These are phyloP conservation scores for Siphamia tubifer DNA, from an alignment of 2,113 vertebrate species.

Conservation along the genomic window DNA sequence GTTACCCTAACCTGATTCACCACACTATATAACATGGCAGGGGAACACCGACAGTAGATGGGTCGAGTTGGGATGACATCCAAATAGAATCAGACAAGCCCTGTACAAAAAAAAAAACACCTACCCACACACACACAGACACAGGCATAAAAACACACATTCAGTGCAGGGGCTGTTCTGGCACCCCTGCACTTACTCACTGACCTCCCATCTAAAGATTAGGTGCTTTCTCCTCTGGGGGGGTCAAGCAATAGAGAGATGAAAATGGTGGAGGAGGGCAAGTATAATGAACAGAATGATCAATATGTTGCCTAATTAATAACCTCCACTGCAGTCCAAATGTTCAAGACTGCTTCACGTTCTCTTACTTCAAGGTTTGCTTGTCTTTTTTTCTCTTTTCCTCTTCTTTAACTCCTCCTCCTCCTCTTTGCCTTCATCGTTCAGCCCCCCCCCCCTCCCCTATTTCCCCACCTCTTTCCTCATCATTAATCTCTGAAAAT, in stretches of 20 bases:
- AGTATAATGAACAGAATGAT: constrained; percentile 66
- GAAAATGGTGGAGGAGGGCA: constrained; percentile 46
- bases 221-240: constrained; percentile 28
- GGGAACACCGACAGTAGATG: constrained; percentile 45
- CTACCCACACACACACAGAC: not conserved
- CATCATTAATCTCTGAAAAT: constrained; percentile 78
- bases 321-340: constrained; percentile 54
- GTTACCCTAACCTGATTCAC: constrained; percentile 62
- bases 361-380: constrained; percentile 26
- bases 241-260: constrained; percentile 60
- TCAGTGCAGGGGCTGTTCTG: constrained; percentile 5
- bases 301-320: constrained; percentile 72
- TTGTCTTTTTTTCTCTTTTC: no score
- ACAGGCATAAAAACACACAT: constrained; percentile 19
- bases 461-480: constrained; percentile 60
- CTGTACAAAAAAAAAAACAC: constrained; percentile 30
- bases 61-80: constrained; percentile 28
- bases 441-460: constrained; percentile 14
- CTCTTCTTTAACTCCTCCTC: not conserved
- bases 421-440: constrained; percentile 13
- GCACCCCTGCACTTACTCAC: constrained; percentile 31
- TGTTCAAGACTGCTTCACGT: constrained; percentile 44
- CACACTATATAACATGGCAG: constrained; percentile 38
- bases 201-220: constrained; percentile 55
- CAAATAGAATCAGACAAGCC: constrained; percentile 54